Base-by-base conservation (phyloP, 2,888 invertebrate species). In the Oscheius onirici region DNA sequence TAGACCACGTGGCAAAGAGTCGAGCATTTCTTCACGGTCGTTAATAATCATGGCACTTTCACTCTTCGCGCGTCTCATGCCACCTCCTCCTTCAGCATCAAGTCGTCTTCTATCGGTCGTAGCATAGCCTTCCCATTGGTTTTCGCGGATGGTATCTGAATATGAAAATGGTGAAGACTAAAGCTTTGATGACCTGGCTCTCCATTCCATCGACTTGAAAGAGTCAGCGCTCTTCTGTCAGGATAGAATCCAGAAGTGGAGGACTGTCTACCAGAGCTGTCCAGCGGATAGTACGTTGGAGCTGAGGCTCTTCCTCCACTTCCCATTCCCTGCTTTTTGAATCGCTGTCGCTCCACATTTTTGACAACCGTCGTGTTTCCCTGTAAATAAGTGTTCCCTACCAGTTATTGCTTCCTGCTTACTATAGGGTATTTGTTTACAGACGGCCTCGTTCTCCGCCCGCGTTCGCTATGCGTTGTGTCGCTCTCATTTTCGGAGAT, bases 61-160 rank as follows among this genome's bases (percentile, higher is more conserved):
- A 67, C 82, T 83, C 63, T 84, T 84, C 1, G 83, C 83, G 41
- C 84, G 72, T 57, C 83, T 69, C 84, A 84, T 83, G n/a, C 82
- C 80, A 17, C 81, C 78, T 28, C 55, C 57, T 34, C 20, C 58
- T 15, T n/a, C 79, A 24, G 78, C 76, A 8, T 28, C 34, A 44
- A 10, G 22, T 26, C 26, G 49, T 28, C 49, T 46, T 49, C 63
- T 63, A n/a, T 51, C 69, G 15, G 60, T 69, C 34, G 68, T 51
- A 68, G 57, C 57, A 55, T 44, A 57, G 22, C 54, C 54, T 15
- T 24, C 55, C 44, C 67, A 54, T 43, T 54, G 67, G 44, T 46
- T 68, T 22, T 68, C 57, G 13, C 67, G 20, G 5, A 55, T 57
- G 17, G 40, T 26, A 55, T 68, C 57, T 68, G 22, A 66, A 66